Base-by-base conservation (phyloP, 2,888 invertebrate species). In the Cancer borealis region DNA sequence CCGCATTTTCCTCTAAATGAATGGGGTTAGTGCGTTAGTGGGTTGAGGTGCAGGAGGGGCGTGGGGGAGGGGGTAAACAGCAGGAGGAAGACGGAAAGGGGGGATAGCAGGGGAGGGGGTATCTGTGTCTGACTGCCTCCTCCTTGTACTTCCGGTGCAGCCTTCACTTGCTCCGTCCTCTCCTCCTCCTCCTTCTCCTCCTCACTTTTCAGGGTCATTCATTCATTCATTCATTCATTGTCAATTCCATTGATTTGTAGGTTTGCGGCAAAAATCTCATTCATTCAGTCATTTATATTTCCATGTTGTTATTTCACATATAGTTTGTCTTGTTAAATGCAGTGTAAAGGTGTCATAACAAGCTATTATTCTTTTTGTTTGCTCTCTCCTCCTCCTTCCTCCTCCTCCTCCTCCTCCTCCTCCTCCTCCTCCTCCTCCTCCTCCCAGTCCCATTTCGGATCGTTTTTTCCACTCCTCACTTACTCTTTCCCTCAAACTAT, bases 141-240 rank as follows among this genome's bases (percentile, higher is more conserved):
- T 79, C 79, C 79, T 30, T 79, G 10, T 79, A 79, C 89, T 89
- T 54, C 47, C 47, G 26, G 26, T 26, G 49, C 47, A 47, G n/a
- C 10, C 26, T 88, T 49, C 88, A 45, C 88, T 88, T 49, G 26
- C 30, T 14, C 14, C 30, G 10, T 30, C 79, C 21, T 21, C 79
- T 92, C 92, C 73, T 47, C 45, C 47, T 73, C 66, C 46, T 73
- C n/a, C 79, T 79, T 26, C 79, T 79, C 79, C 79, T 79, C 79
- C 79, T 79, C 79, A 26, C 6, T 6, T 79, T 30, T 79, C 79
- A 79, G 30, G 79, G 79, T 79, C 79, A 73, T 47, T 73, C 73
- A 66, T 73, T 79, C 79, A 90, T 45, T 91, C 91, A 60, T 73
- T 8, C 8, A 4, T 26, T n/a, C 14, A 17, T 66, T 21, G 21